These are phyloP conservation scores for Pycnomerus fuliginosus DNA, from an alignment of 2,888 invertebrate genomes.

Conservation along the genomic window DNA sequence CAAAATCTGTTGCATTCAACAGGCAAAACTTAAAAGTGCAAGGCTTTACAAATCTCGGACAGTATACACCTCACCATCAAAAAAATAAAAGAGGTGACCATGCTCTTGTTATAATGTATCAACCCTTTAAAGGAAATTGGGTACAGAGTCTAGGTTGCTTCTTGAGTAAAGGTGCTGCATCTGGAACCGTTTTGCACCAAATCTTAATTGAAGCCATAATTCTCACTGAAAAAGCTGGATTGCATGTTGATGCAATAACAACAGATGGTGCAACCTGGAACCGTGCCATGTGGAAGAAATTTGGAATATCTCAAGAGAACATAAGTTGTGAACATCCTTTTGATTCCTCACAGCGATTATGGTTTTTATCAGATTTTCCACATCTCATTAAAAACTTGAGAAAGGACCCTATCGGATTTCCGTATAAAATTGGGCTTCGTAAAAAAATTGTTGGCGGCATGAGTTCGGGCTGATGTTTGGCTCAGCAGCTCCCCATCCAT, in stretches of 20 bases:
- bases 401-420: too few species aligned
- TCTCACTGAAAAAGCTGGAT: constrained; percentile 21
- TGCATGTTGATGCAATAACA: constrained; percentile 20
- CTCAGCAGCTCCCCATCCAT: too few species aligned
- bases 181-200: constrained; percentile 5
- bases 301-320: constrained; percentile 12
- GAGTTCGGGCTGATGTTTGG: too few species aligned
- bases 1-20: constrained; percentile 9
- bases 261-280: constrained; percentile 28
- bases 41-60: constrained; percentile 19
- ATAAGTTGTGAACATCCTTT: constrained; percentile 17
- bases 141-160: constrained; percentile 10
- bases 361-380: constrained; percentile 23
- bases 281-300: constrained; percentile 25
- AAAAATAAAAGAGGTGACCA: constrained; percentile 15
- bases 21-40: constrained; percentile 9
- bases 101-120: constrained; percentile 21
- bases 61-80: constrained; percentile 14
- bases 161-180: constrained; percentile 12
- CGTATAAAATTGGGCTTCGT: too few species aligned
- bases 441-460: too few species aligned
- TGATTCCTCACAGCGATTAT: constrained; percentile 12
- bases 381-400: constrained; percentile 16
- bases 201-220: constrained; percentile 16
- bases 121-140: constrained; percentile 18